Conservation (phyloP, 2,888 invertebrate genomes). For the Idaea aversata region DNA sequence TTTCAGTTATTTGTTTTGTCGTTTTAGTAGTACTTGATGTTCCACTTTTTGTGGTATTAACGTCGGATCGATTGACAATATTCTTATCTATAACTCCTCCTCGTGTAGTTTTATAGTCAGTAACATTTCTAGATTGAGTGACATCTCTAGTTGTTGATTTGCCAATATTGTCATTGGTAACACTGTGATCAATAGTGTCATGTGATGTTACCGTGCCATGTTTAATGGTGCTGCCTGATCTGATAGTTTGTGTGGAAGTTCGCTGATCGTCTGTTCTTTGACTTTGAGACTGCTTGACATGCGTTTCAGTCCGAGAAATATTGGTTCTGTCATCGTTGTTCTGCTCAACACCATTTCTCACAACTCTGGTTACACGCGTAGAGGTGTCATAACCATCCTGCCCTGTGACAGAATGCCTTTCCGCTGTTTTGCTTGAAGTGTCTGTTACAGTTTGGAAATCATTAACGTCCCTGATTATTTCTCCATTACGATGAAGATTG, state of each 20-base stretch:
- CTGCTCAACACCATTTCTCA: constrained; percentile 36
- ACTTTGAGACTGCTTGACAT: constrained; percentile 40
- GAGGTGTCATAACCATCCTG: constrained; percentile 34
- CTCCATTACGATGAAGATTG: constrained; percentile 79
- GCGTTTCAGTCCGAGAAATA: constrained; percentile 41
- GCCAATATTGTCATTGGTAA: constrained; percentile 17
- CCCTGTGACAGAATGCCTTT: constrained; percentile 54
- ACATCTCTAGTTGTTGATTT: constrained; percentile 19
- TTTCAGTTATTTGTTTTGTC: constrained; percentile 79
- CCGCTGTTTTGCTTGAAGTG: constrained; percentile 57
- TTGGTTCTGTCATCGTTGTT: constrained; percentile 38
- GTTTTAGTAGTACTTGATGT: constrained; percentile 75
- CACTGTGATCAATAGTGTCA: constrained; percentile 35
- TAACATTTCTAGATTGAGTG: constrained; percentile 34
- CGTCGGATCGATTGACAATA: constrained; percentile 50
- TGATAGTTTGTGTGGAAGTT: constrained; percentile 38
- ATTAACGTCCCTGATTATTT: constrained; percentile 40
- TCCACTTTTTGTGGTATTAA: constrained; percentile 50
- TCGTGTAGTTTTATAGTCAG: constrained; percentile 45
- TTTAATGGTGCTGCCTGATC: constrained; percentile 41
- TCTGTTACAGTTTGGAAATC: constrained; percentile 32
- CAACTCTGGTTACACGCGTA: constrained; percentile 40
- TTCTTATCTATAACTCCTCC: constrained; percentile 47
- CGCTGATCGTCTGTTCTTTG: constrained; percentile 39
- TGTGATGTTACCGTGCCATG: constrained; percentile 40